Base-by-base conservation (phyloP, 37 sponge, comb jelly and placozoan species). In the Aplysina aerophoba region DNA sequence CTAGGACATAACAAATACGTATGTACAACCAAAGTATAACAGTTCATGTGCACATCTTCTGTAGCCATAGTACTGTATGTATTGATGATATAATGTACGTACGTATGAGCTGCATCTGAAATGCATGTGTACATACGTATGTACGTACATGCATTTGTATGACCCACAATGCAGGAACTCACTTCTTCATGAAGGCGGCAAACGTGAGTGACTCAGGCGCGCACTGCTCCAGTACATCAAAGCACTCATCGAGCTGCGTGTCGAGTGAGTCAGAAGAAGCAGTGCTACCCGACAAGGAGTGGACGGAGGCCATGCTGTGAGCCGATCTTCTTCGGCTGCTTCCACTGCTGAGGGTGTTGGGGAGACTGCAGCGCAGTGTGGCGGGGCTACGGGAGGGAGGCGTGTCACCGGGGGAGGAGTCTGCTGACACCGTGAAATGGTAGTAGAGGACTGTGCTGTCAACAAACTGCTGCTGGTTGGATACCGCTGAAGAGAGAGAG, bases 131-230 rank as follows among this genome's bases (percentile, higher is more conserved):
- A 44, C 50, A 44, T 8, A 44, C 50, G 8, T 8, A 44, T 8
- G 8, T 8, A 44, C 50, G 8, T 8, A 44, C 50, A 44, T 8
- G 8, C 50, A 3, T 8, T 11, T 8, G 6, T 44, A 8, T 44
- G 50, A 8, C 50, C 8, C 8, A 44, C 50, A 44, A 44, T 8
- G 8, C 50, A 38, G 61, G 44, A 27, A 85, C 91, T 84, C 33
- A 94, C 95, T 74, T 84, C 83, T 95, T 95, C 54, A 68, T 80
- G 63, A 95, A 85, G 14, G 88, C 81, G 37, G 92, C 90, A 31
- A 82, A 87, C 66, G 91, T 91, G 54, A 95, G 90, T 6, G 90
- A 82, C 68, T 95, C 95, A n/a, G 95, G 95, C 0, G 90, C 90
- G 17, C 91, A 85, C 16, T 77, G 78, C 44, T 92, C 87, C 27